These are phyloP conservation scores for Drosophila gaucha DNA, from an alignment of 2,888 invertebrate genomes.

Conservation along the genomic window DNA sequence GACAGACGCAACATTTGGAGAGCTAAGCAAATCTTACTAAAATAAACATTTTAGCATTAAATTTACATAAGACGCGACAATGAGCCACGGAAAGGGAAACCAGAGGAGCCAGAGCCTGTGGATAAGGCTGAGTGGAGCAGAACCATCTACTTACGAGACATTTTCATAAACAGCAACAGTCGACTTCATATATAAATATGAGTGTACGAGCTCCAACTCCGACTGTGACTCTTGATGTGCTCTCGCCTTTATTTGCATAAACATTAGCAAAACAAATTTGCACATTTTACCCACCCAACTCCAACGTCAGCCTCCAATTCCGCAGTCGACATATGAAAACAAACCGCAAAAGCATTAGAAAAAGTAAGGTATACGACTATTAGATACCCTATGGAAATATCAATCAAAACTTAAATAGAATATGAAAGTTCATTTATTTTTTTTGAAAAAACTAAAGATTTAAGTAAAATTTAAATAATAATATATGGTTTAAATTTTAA, in stretches of 20 bases:
- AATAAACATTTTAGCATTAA: constrained; percentile 82
- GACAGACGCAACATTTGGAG: constrained; percentile 65
- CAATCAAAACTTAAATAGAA: neutral
- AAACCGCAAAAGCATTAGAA: constrained; percentile 59
- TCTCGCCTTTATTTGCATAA: constrained; percentile 75
- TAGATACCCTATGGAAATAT: constrained; percentile 29
- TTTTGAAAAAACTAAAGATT: neutral
- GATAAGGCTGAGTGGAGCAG: constrained; percentile 8
- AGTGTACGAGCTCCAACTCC: constrained; percentile 29
- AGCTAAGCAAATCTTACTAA: constrained; percentile 79
- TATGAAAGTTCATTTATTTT: neutral
- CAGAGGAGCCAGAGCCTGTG: constrained; percentile 1
- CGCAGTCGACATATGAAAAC: constrained; percentile 72
- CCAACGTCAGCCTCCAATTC: constrained; percentile 32
- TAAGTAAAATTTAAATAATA: too few relatives aligned
- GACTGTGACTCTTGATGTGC: constrained; percentile 52
- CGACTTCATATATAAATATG: constrained; percentile 53
- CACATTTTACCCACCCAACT: constrained; percentile 66
- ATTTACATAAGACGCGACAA: constrained; percentile 80
- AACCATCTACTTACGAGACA: constrained; percentile 62
- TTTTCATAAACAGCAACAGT: constrained; percentile 77
- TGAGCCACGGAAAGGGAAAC: constrained; percentile 32
- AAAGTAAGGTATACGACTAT: constrained; percentile 1
- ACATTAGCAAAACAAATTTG: constrained; percentile 81
- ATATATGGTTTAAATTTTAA: too few relatives aligned